These are phyloP conservation scores for Lucilia sericata DNA, from an alignment of 1,140 invertebrate genomes.

Conservation along the genomic window DNA sequence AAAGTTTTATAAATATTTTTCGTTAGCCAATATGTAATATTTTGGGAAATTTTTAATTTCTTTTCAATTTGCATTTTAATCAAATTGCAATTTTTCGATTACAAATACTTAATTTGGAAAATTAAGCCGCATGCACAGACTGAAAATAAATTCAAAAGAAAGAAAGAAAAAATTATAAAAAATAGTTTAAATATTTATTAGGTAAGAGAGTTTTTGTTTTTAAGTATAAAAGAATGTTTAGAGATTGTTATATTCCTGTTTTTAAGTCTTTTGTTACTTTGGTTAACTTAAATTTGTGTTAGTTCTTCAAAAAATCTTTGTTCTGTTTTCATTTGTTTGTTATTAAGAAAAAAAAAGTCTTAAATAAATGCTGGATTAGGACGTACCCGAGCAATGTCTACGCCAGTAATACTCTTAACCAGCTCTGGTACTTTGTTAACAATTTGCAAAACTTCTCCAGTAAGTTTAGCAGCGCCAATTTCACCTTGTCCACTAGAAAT, in stretches of 20 bases:
- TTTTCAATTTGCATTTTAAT: conserved; percentile 10
- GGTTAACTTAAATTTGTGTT: conserved; percentile 30
- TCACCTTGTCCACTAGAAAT: conserved; percentile 92
- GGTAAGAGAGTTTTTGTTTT: conserved; percentile 47
- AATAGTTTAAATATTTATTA: conserved; percentile 44
- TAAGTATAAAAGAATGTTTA: conserved; percentile 36
- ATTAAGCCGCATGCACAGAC: conserved; percentile 68
- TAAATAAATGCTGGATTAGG: conserved; percentile 68
- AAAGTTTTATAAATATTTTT: background rate
- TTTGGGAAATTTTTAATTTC: background rate
- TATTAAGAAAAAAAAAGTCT: conserved; percentile 45
- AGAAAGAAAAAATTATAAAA: conserved; percentile 10
- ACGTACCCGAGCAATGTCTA: conserved; percentile 88
- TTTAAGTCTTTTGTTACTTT: conserved; percentile 59
- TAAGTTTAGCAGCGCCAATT: conserved; percentile 92
- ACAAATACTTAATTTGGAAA: background rate
- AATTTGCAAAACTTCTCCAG: conserved; percentile 92
- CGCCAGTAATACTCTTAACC: conserved; percentile 91
- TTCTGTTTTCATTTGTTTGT: conserved; percentile 11
- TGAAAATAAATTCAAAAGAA: conserved; percentile 63
- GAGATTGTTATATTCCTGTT: conserved; percentile 55
- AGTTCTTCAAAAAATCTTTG: background rate
- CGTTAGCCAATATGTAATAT: background rate
- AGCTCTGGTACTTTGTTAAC: conserved; percentile 90
- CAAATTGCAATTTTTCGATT: background rate